phyloP scores from a whole-genome alignment of 2,888 invertebrate species.

The Pimpla rufipes region DNA sequence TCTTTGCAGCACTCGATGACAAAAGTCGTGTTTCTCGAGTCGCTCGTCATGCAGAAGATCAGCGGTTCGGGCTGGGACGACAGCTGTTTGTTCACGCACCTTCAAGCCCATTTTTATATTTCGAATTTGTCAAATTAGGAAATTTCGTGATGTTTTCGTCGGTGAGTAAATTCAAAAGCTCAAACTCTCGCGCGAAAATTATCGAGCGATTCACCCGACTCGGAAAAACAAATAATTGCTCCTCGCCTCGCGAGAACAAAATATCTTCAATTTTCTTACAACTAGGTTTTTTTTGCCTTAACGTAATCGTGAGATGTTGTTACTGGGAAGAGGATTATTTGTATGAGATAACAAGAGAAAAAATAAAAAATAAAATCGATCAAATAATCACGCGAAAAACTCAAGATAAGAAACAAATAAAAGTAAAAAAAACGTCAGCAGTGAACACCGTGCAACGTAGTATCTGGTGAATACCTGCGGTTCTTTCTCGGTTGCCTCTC shows the following conservation, averaged over 20 bases:
- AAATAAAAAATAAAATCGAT: conserved; percentile 54
- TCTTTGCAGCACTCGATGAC: conserved; percentile 94
- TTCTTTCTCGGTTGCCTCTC: conserved; percentile 62
- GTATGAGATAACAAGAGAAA: conserved; percentile 51
- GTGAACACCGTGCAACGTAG: conserved; percentile 82
- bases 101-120: conserved; percentile 87
- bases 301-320: conserved; percentile 38
- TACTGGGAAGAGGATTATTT: conserved; percentile 58
- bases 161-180: neutral
- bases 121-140: conserved; percentile 43
- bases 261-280: neutral
- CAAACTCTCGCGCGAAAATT: neutral
- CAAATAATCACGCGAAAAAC: conserved; percentile 54
- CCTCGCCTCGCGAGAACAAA: neutral
- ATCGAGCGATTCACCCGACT: neutral
- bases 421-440: conserved; percentile 71
- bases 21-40: conserved; percentile 91
- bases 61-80: conserved; percentile 93
- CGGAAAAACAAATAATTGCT: conserved; percentile 17
- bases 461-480: conserved; percentile 70
- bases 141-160: neutral
- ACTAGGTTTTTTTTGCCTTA: neutral
- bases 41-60: conserved; percentile 92
- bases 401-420: conserved; percentile 49
- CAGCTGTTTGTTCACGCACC: conserved; percentile 92